These are phyloP conservation scores for Beroe ovata DNA, from an alignment of 37 sponge, comb jelly and placozoan genomes.

Conservation along the genomic window DNA sequence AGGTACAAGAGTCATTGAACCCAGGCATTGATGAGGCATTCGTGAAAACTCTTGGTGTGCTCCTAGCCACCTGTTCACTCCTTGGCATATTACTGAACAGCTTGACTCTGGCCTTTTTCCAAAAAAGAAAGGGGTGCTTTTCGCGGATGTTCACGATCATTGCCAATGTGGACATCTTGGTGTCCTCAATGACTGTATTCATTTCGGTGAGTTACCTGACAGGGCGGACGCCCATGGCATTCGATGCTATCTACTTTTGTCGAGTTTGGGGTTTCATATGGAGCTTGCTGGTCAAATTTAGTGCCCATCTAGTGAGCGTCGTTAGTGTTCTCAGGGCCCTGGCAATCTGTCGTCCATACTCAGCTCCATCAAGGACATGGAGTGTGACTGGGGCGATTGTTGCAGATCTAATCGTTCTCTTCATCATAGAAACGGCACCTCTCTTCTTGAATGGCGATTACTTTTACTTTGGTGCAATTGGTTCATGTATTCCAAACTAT, in stretches of 20 bases:
- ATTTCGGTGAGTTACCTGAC: not conserved
- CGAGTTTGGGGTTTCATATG: constrained; percentile 1
- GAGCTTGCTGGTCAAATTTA: not conserved
- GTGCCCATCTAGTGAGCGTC: not conserved
- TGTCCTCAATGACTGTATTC: not conserved
- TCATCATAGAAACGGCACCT: not conserved
- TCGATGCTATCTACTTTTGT: not conserved
- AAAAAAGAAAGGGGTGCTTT: not conserved
- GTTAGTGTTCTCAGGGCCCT: not conserved
- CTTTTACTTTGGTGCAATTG: not conserved
- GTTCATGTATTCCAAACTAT: not conserved
- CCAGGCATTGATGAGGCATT: too few species aligned
- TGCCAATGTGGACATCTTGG: not conserved
- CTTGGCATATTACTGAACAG: not conserved
- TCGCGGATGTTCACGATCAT: not conserved
- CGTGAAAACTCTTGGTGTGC: too few species aligned
- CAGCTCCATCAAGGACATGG: not conserved
- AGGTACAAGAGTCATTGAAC: too few species aligned
- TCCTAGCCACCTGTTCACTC: not conserved
- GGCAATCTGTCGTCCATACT: not conserved
- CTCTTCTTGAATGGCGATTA: not conserved
- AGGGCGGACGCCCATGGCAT: not conserved
- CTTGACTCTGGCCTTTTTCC: not conserved
- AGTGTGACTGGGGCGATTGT: not conserved
- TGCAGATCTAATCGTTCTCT: not conserved